Evolutionary conservation across 2,797 vertebrate species (phyloP).

Genomic region (Acipenser oxyrinchus): DNA sequence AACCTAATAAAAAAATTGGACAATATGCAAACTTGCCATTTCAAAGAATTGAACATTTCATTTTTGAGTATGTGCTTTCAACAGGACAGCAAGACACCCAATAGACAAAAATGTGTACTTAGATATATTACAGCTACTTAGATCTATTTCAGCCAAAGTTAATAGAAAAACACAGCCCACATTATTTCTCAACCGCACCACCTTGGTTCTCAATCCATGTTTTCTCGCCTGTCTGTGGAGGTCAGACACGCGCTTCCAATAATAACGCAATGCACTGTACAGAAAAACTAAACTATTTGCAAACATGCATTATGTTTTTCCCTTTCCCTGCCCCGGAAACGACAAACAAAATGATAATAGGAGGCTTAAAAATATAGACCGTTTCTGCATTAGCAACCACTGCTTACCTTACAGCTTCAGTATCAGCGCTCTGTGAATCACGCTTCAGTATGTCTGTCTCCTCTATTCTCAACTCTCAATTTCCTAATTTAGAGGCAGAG

Average conservation of each 20-base stretch:
- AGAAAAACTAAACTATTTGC: background rate
- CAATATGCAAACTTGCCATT: too few species aligned
- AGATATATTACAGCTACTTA: too few species aligned
- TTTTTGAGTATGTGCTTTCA: too few species aligned
- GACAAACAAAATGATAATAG: background rate
- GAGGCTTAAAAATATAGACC: background rate
- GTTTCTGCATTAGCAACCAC: too few species aligned
- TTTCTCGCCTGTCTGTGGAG: background rate
- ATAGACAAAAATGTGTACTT: too few species aligned
- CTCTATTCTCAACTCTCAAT: constrained; percentile 1
- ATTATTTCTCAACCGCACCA: background rate
- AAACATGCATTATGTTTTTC: background rate
- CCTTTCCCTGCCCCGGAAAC: background rate
- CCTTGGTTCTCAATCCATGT: background rate
- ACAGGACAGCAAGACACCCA: too few species aligned
- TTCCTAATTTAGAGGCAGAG: constrained; percentile 17
- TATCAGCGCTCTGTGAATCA: background rate
- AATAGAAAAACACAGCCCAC: background rate
- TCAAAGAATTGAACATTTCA: too few species aligned
- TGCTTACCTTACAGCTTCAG: background rate
- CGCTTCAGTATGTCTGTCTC: background rate
- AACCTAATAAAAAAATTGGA: too few species aligned
- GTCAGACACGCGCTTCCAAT: background rate
- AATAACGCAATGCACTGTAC: background rate
- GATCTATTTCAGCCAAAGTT: background rate